Percentiles rank a stretch among this genome's conserved stretches.
phyloP scores from a whole-genome alignment of 2,888 invertebrate genomes.

The Cantharis nigra region DNA sequence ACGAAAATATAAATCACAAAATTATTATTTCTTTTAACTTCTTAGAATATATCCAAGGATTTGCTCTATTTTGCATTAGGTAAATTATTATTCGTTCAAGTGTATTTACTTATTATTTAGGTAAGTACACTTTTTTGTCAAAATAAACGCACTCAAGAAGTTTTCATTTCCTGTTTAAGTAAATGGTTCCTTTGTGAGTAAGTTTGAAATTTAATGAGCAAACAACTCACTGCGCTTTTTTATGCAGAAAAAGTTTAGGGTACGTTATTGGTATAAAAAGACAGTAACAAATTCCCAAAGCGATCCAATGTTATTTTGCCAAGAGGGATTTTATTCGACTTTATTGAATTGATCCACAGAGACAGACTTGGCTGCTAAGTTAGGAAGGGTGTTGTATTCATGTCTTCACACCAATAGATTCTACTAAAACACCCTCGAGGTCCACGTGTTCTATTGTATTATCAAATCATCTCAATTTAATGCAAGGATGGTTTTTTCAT shows the following conservation, averaged over 20 bases:
- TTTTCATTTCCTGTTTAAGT: not conserved
- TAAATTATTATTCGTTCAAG: not conserved
- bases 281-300: conserved; percentile 8
- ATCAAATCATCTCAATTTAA: conserved; percentile 21
- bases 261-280: not conserved
- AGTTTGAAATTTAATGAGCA: not conserved
- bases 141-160: not conserved
- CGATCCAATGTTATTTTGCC: conserved; percentile 12
- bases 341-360: conserved; percentile 25
- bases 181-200: not conserved
- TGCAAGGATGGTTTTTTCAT: not conserved
- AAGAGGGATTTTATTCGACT: conserved; percentile 20
- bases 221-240: not conserved
- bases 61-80: not conserved
- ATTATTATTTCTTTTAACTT: not conserved
- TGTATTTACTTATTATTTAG: not conserved
- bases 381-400: conserved; percentile 12
- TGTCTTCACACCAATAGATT: conserved; percentile 9
- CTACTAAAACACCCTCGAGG: conserved; percentile 19
- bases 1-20: not conserved
- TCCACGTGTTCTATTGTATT: conserved; percentile 16
- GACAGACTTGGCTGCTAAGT: conserved; percentile 15
- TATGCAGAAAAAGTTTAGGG: not conserved
- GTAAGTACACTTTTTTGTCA: not conserved
- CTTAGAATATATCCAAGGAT: not conserved